phyloP scores from a whole-genome alignment of 1,140 invertebrate genomes.

The Camponotus floridanus region DNA sequence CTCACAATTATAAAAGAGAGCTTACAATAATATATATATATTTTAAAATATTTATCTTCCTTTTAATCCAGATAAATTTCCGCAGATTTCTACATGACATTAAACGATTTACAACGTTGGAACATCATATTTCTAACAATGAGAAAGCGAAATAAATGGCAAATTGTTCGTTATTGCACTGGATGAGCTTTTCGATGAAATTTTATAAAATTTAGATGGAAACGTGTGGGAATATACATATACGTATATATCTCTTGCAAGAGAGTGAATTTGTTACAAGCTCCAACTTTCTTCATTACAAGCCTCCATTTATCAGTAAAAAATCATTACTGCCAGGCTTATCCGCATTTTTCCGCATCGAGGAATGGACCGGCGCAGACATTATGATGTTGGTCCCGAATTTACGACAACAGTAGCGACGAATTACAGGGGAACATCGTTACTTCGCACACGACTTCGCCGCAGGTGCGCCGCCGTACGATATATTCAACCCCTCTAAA shows the following conservation, averaged over 20 bases:
- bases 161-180: not conserved
- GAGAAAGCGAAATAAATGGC: not conserved
- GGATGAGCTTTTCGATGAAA: not conserved
- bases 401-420: conserved; percentile 60
- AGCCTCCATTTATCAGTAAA: conserved; percentile 23
- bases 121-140: not conserved
- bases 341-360: conserved; percentile 30
- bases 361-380: conserved; percentile 30
- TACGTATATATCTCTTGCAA: not conserved
- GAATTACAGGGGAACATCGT: conserved; percentile 58
- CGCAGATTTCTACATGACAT: not conserved
- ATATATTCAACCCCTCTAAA: conserved; percentile 66
- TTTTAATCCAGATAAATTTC: not conserved
- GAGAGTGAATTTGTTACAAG: not conserved
- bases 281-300: not conserved
- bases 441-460: conserved; percentile 52
- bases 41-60: not conserved
- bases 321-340: conserved; percentile 24
- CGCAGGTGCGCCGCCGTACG: conserved; percentile 43
- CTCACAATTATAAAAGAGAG: not conserved
- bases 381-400: conserved; percentile 61
- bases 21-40: not conserved
- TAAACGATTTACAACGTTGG: not conserved
- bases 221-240: not conserved
- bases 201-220: not conserved